Conservation (phyloP, 2,797 vertebrate species). For the Phoebastria nigripes region DNA sequence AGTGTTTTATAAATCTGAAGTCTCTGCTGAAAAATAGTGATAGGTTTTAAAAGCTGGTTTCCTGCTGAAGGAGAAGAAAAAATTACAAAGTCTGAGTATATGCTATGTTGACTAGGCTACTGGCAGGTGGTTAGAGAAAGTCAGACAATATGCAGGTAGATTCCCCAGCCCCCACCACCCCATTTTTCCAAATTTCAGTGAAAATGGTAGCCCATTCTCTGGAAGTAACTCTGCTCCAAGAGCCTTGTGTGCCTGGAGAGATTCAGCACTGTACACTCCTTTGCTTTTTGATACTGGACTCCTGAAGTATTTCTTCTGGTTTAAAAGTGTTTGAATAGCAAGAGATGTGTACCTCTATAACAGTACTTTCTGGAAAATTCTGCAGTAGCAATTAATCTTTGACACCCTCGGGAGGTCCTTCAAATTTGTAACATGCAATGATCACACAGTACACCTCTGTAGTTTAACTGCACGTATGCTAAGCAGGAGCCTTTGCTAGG, state of each 20-base stretch:
- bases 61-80: neutral
- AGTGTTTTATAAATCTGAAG: neutral
- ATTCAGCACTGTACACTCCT: neutral
- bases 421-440: neutral
- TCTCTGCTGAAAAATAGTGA: neutral
- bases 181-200: neutral
- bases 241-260: neutral
- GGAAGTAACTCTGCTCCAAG: neutral
- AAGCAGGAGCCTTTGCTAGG: neutral
- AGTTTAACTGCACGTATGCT: neutral
- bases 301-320: neutral
- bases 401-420: neutral
- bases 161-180: rapidly evolving
- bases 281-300: neutral
- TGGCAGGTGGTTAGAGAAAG: neutral
- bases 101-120: neutral
- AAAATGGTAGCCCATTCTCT: neutral
- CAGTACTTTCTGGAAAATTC: neutral
- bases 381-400: neutral
- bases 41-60: neutral
- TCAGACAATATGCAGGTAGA: neutral
- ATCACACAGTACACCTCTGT: neutral
- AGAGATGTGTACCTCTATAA: neutral
- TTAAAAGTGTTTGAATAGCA: neutral
- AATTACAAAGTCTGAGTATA: neutral